Evolutionary conservation across 2,888 invertebrate species (phyloP), one percentile per base, ranked within the genome.

Genomic region (Hedya salicella): DNA sequence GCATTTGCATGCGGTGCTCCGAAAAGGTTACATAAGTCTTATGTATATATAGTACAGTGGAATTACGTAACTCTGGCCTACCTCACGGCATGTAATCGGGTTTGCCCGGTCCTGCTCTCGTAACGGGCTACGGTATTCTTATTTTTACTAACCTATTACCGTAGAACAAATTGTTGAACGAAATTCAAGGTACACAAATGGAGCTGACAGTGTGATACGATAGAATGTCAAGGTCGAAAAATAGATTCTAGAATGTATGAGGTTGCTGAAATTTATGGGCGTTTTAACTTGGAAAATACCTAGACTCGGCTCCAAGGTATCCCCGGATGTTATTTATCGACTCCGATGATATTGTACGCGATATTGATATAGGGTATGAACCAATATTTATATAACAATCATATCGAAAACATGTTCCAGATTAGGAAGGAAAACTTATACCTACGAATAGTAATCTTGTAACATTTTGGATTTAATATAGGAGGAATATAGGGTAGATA

Each of bases 21-120:
- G 65, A 54, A 54, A 65, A 61, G 49, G 54, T 66, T 66, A 66
- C 54, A 60, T 61, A 66, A 66, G 21, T 13, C 19, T 19, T 14
- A 39, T 59, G 36, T 40, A 59, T 36, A 42, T 30, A 59, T 17
- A 60, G 21, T 49, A 54, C 11, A 56, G 21, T 21, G 25, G 53
- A 50, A 59, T 74, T 75, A 73, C 69, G 71, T 75, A 75, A 74
- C 65, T 60, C 48, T 61, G 69, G 72, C 73, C 71, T 73, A 68
- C 71, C 70, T 62, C 69, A 69, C 66, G 68, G 70, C 70, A 71
- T 70, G 61, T 68, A 72, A 70, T 70, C 63, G 49, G 42, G 49
- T 57, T 57, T 50, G 56, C 49, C 19, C 42, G 64, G 11, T 52
- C 19, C 14, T 21, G 53, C 46, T 8, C 39, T 62, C 36, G 46